Evolutionary conservation across 2,113 vertebrate species (phyloP).

Genomic region (Tretioscincus oriximinensis): DNA sequence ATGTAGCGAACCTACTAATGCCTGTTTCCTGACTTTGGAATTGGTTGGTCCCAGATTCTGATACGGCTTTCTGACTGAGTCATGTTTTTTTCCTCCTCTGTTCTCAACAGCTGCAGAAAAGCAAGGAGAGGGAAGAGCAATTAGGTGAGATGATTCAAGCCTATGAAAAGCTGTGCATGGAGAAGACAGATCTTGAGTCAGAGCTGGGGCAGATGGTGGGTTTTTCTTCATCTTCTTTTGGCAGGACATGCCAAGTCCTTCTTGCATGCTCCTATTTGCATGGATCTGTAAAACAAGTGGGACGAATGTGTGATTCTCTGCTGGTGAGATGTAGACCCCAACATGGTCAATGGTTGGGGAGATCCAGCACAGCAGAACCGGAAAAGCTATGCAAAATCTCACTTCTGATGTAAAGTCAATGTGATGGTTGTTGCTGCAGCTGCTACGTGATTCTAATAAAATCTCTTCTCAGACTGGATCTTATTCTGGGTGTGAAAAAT

Average conservation of each 20-base stretch:
- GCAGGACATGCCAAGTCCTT: neutral
- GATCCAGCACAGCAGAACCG: too few species aligned
- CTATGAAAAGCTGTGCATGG: conserved; percentile 96
- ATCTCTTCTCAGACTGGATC: too few species aligned
- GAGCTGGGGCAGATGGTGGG: conserved; percentile 95
- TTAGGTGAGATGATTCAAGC: conserved; percentile 96
- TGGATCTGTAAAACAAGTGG: neutral
- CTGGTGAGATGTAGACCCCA: too few species aligned
- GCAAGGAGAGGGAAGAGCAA: conserved; percentile 94
- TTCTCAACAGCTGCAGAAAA: conserved; percentile 85
- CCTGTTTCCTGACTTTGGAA: neutral
- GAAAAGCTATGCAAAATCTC: too few species aligned
- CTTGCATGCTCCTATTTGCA: neutral
- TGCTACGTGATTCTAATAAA: neutral
- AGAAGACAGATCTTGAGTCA: conserved; percentile 91
- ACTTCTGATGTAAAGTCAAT: too few species aligned
- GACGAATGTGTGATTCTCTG: too few species aligned
- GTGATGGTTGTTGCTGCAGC: neutral
- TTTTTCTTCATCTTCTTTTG: neutral
- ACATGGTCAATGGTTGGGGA: too few species aligned
- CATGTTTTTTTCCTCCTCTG: neutral
- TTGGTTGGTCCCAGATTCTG: neutral
- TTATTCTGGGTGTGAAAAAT: too few species aligned
- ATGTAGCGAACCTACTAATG: neutral
- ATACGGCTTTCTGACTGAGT: neutral